Percentiles rank a stretch among this genome's conserved stretches.
phyloP scores from a whole-genome alignment of 1,140 invertebrate genomes.

The Papilio aristodemus region DNA sequence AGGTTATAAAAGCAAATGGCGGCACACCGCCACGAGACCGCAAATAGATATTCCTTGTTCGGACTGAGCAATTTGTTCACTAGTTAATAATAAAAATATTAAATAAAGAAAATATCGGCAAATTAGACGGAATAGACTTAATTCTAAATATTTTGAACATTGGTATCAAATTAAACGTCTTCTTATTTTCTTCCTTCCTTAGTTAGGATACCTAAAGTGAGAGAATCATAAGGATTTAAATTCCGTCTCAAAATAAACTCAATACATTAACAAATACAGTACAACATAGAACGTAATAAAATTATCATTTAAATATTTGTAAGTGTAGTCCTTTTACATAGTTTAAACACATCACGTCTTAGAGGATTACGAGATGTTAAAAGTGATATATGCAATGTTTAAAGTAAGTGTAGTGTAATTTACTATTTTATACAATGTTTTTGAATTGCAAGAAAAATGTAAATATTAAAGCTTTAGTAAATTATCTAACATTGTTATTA shows the following conservation, averaged over 20 bases:
- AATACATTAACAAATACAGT: background rate
- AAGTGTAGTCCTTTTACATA: background rate
- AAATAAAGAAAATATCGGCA: too few species aligned
- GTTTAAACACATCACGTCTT: background rate
- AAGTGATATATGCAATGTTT: too few species aligned
- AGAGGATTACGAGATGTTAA: too few species aligned
- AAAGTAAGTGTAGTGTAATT: too few species aligned
- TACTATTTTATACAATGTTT: too few species aligned
- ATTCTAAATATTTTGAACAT: background rate
- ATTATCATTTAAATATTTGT: background rate
- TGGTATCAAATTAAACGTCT: too few species aligned
- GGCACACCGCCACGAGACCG: background rate
- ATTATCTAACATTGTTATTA: too few species aligned
- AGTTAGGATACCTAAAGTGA: background rate
- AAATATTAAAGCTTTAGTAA: too few species aligned
- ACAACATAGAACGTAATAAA: background rate
- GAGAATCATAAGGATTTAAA: background rate
- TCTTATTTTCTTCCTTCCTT: background rate
- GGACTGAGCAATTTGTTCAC: background rate
- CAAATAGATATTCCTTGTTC: slow-evolving; percentile 8
- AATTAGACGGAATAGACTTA: too few species aligned
- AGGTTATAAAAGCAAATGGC: slow-evolving; percentile 11
- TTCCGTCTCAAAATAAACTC: background rate
- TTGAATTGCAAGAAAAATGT: too few species aligned
- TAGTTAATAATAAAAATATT: background rate